Base-by-base conservation (phyloP, 2,888 invertebrate genomes). In the Carterocephalus palaemon region DNA sequence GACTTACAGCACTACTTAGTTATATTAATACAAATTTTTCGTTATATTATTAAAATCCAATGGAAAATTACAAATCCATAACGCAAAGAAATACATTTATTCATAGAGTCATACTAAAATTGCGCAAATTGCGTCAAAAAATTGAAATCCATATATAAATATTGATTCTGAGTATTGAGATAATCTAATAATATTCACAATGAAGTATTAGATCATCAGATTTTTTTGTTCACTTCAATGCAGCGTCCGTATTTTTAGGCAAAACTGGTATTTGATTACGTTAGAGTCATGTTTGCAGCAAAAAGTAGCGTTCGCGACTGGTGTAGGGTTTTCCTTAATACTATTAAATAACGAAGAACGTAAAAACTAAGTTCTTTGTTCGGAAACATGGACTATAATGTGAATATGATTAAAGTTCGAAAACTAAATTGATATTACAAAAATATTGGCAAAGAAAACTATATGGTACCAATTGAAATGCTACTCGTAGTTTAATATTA, bases 191-290 rank as follows among this genome's bases (percentile, higher is more conserved):
- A 8, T 6, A 36, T 24, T 10, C 3, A 19, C 9, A 7, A 36
- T n/a, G n/a, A n/a, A 12, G 10, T 16, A 15, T 36, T 24, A 24
- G 24, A 24, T 36, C 36, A 24, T 19, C 24, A 15, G 9, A n/a
- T n/a, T 23, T 36, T 36, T 36, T 36, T 36, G 36, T 24, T 24
- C 3, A 36, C 9, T 34, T 23, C n/a, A 13, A 12, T 34, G 15
- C 4, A 24, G 6, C 8, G 7, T 12, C 15, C 22, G n/a, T n/a
- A n/a, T n/a, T n/a, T 15, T 24, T 15, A 5, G 15, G 16, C 13
- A 36, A 24, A 36, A 15, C 9, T 9, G 1, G 15, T 15, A 23
- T 36, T 36, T 16, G 6, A 23, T n/a, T 20, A 17, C 13, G 15
- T 22, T 15, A 23, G 34, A 23, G 23, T 23, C 20, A 22, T 22